phyloP scores from a whole-genome alignment of 2,113 vertebrate species.

The Protobothrops mucrosquamatus region DNA sequence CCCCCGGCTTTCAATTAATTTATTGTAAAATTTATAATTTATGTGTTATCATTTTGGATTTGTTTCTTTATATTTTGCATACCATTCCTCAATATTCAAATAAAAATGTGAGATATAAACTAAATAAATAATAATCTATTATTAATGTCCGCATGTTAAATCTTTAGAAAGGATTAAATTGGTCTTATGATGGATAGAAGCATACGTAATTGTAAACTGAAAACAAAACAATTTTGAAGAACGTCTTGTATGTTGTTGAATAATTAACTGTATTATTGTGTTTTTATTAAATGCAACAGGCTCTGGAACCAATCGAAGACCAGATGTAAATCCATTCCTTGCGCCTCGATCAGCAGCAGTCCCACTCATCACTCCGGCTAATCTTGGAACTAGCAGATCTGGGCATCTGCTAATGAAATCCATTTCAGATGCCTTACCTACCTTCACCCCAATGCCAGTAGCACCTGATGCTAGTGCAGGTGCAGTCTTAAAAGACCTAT shows the following conservation, averaged over 20 bases:
- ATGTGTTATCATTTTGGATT: not conserved
- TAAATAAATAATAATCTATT: not conserved
- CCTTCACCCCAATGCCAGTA: slow-evolving; percentile 92
- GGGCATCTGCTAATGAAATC: slow-evolving; percentile 95
- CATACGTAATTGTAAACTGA: not conserved
- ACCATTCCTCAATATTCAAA: not conserved
- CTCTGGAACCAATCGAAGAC: slow-evolving; percentile 65
- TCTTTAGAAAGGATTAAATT: not conserved
- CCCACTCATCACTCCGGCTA: slow-evolving; percentile 76
- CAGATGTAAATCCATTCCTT: slow-evolving; percentile 85
- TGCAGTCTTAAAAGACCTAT: slow-evolving; percentile 88
- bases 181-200: not conserved
- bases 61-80: not conserved
- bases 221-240: not conserved
- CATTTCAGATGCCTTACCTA: slow-evolving; percentile 86
- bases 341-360: slow-evolving; percentile 93
- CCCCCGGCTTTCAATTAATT: not conserved
- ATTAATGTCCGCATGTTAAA: not conserved
- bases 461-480: slow-evolving; percentile 85
- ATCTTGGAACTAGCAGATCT: slow-evolving; percentile 59
- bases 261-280: not conserved
- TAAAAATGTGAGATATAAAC: not conserved
- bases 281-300: slow-evolving; percentile 58
- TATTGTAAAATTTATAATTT: not conserved
- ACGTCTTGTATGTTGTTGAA: not conserved